These are phyloP conservation scores for Gymnobelideus leadbeateri DNA, from an alignment of 2,113 vertebrate genomes.

Conservation along the genomic window DNA sequence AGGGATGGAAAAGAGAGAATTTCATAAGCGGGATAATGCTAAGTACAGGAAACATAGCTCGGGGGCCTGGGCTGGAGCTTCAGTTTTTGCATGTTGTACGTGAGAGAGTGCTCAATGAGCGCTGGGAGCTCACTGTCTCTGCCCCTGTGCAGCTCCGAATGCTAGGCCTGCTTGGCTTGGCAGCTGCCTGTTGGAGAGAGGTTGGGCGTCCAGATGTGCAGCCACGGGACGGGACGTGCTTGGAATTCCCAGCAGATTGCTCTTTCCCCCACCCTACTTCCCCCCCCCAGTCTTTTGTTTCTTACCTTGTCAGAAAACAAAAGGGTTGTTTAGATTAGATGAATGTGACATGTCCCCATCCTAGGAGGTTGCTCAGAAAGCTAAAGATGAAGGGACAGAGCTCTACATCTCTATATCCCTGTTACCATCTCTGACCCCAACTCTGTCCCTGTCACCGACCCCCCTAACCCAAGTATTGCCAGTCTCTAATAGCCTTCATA, in stretches of 20 bases:
- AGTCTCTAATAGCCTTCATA: not conserved
- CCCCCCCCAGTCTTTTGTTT: not conserved
- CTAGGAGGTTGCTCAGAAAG: not conserved
- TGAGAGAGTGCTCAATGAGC: slow-evolving; percentile 1
- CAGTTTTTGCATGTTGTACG: not conserved
- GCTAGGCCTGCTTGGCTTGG: not conserved
- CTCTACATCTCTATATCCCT: not conserved
- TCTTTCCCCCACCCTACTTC: not conserved
- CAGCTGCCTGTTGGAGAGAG: slow-evolving; percentile 8
- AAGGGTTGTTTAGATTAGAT: not conserved
- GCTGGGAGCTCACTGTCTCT: not conserved
- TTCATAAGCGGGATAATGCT: not conserved
- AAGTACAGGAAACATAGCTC: slow-evolving; percentile 1
- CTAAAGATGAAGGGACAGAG: not conserved
- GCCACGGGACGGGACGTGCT: not conserved
- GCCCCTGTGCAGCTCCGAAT: not conserved
- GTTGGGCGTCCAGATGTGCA: not conserved
- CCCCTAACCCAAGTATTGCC: not conserved
- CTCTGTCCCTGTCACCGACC: not conserved
- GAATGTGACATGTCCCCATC: not conserved
- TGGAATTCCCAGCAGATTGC: not conserved
- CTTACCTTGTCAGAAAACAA: not conserved
- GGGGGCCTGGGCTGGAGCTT: not conserved
- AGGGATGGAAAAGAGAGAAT: slow-evolving; percentile 5
- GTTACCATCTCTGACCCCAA: not conserved